phyloP scores from a whole-genome alignment of 2,113 vertebrate species.

The Saccopteryx bilineata region DNA sequence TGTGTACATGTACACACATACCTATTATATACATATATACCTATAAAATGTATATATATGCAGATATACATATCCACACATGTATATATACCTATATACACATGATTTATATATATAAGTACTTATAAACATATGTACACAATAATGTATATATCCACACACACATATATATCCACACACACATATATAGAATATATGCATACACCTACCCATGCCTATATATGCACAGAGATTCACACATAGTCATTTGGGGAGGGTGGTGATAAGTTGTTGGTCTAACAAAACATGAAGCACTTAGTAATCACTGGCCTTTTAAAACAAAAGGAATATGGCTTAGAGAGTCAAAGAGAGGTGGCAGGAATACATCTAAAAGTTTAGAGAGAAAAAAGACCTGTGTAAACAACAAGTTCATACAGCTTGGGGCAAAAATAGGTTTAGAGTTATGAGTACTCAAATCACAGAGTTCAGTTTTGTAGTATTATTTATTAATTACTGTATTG shows the following conservation, averaged over 20 bases:
- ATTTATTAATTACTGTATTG: neutral
- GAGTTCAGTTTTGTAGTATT: neutral
- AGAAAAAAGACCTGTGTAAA: neutral
- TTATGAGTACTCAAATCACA: neutral
- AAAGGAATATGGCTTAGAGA: neutral
- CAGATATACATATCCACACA: neutral
- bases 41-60: neutral
- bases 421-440: neutral
- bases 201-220: neutral
- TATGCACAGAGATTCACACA: neutral
- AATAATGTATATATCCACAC: neutral
- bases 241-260: neutral
- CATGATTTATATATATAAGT: neutral
- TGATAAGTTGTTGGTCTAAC: neutral
- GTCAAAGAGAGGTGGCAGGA: neutral
- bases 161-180: neutral
- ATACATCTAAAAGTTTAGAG: neutral
- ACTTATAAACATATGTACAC: neutral
- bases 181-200: neutral
- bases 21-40: too few relatives aligned
- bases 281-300: neutral
- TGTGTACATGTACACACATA: fast-evolving
- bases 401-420: too few relatives aligned
- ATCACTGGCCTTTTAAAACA: neutral
- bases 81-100: too few relatives aligned